Conservation (phyloP, 2,888 invertebrate genomes). For the Ectemnius lituratus region DNA sequence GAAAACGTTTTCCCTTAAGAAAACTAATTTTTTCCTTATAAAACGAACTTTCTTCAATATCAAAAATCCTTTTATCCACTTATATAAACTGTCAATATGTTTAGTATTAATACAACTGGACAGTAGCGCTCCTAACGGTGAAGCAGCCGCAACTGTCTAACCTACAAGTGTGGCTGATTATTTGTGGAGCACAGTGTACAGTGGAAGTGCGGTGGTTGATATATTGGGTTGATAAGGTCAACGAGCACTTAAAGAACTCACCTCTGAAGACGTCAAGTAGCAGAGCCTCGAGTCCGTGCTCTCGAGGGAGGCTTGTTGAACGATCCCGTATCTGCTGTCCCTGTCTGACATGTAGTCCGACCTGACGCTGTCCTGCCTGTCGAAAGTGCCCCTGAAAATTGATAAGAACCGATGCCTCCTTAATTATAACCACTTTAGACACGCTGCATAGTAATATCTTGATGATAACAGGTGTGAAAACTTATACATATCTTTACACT, state of each 20-base stretch:
- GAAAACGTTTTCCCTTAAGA: no score
- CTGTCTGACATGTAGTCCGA: constrained; percentile 95
- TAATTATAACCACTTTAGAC: background rate
- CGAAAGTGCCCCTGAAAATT: constrained; percentile 86
- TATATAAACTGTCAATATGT: no score
- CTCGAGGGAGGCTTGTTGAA: constrained; percentile 95
- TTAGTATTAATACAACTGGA: no score
- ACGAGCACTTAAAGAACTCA: constrained; percentile 80
- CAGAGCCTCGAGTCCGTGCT: constrained; percentile 96
- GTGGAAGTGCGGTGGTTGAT: constrained; percentile 53
- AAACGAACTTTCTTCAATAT: no score
- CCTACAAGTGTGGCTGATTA: no score
- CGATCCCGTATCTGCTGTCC: constrained; percentile 90
- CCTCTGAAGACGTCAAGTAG: constrained; percentile 97
- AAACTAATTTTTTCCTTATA: no score
- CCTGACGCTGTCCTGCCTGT: constrained; percentile 92
- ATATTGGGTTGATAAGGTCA: constrained; percentile 66
- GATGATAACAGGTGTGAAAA: no score
- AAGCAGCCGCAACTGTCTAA: no score
- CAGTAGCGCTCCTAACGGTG: no score
- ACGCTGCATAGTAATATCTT: no score
- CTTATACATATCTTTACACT: no score
- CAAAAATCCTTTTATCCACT: no score
- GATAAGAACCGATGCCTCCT: background rate
- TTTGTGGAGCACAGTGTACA: background rate